Base-by-base conservation (phyloP, 2,888 invertebrate genomes). In the Ectemnius cavifrons region DNA sequence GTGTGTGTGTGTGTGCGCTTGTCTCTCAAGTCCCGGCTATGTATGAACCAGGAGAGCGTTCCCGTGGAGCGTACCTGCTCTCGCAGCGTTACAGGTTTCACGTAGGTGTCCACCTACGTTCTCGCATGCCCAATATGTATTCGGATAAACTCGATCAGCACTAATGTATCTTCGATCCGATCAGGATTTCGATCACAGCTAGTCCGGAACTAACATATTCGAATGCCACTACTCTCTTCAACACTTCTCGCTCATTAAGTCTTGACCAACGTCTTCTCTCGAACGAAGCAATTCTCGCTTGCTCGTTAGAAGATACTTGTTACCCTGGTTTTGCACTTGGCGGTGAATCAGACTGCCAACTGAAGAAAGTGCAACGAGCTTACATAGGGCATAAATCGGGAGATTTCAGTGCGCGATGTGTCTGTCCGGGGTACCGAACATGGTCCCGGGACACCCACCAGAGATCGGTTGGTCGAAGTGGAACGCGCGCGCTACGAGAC, bases 101-200 rank as follows among this genome's bases (percentile, higher is more conserved):
- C 76, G 77, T 77, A 66, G 77, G 77, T 67, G 77, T 68, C 67
- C 77, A 72, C 77, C 76, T 64, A 68, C 77, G 72, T 64, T 45
- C 45, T 52, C 65, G 63, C 23, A 49, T n/a, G 20, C 73, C 68
- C 62, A 73, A 73, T 75, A 73, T 65, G 76, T 62, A 63, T 62
- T 64, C 70, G 13, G 28, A n/a, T 18, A 18, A 37, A 14, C 61
- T 46, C 57, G 68, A 66, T 60, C 65, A 46, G 46, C 75, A 66
- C 75, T 64, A 71, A 75, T 75, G 66, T 70, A 45, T 69, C 14
- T 5, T 0, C 37, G 28, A 56, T 65, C 37, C 37, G 23, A 23
- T 23, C 11, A 58, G 23, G 71, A 67, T 46, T 71, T 71, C 46
- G 72, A 74, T 16, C 52, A 0, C 3, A 23, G 23, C 23, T 23